Percentiles rank a stretch among this genome's conserved stretches.
These are phyloP conservation scores for Gallinago solitaria DNA, from an alignment of 2,797 vertebrate species.

Conservation along the genomic window DNA sequence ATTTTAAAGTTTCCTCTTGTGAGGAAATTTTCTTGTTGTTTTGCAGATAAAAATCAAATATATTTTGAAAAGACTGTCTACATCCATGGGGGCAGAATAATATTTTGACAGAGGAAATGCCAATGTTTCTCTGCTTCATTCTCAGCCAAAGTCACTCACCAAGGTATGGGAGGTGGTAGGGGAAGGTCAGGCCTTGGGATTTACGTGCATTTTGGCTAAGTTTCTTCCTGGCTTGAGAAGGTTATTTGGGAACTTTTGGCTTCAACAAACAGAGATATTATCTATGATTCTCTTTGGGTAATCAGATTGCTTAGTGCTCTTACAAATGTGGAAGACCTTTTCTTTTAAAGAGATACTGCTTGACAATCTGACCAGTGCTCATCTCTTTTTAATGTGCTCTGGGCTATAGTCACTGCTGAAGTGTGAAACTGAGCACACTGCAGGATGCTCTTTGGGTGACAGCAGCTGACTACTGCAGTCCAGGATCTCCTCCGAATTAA, in stretches of 20 bases:
- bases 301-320: background rate
- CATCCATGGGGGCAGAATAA: conserved; percentile 50
- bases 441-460: background rate
- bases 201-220: background rate
- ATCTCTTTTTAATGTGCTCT: background rate
- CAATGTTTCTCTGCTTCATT: conserved; percentile 43
- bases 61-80: conserved; percentile 50
- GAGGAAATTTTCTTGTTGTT: conserved; percentile 60
- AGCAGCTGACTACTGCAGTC: background rate
- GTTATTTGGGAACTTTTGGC: conserved; percentile 1
- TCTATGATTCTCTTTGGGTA: background rate
- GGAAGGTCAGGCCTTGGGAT: conserved; percentile 19
- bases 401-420: background rate
- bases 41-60: conserved; percentile 59
- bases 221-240: conserved; percentile 11
- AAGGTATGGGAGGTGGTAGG: conserved; percentile 42
- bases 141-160: conserved; percentile 20
- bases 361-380: background rate
- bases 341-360: background rate
- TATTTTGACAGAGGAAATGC: conserved; percentile 64
- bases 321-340: background rate
- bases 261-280: background rate
- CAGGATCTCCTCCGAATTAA: background rate
- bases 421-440: background rate
- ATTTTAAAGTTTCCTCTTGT: conserved; percentile 47